Evolutionary conservation across 1,140 invertebrate genomes (phyloP).

Genomic region (Drosophila funebris): DNA sequence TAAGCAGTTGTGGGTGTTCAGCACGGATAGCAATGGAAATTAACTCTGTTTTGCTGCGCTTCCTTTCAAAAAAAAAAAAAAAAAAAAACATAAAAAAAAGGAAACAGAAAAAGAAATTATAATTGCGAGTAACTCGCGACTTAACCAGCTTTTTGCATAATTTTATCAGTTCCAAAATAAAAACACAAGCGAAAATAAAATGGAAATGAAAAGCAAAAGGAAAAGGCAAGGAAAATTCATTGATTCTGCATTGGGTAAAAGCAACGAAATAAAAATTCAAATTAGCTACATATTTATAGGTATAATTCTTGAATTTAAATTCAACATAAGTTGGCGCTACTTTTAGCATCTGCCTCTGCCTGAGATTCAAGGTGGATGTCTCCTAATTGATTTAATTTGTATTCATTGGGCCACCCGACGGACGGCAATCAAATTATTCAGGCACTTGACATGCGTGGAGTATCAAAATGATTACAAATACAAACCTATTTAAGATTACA

Average conservation of each 20-base stretch:
- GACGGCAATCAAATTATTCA: conserved; percentile 23
- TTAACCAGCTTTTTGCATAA: conserved; percentile 25
- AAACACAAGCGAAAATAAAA: neutral
- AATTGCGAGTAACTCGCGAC: conserved; percentile 43
- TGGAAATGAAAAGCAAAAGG: too few relatives aligned
- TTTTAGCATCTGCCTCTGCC: conserved; percentile 6
- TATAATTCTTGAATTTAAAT: conserved; percentile 10
- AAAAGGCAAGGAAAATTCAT: too few relatives aligned
- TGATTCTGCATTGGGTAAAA: conserved; percentile 30
- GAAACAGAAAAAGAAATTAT: conserved; percentile 50
- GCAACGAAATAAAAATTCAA: conserved; percentile 28
- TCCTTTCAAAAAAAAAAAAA: conserved; percentile 18
- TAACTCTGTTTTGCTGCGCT: conserved; percentile 40
- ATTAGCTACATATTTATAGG: conserved; percentile 3
- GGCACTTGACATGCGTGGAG: neutral
- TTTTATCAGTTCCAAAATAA: conserved; percentile 19
- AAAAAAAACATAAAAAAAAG: too few relatives aligned
- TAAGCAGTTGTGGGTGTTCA: conserved; percentile 7
- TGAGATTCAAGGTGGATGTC: conserved; percentile 18
- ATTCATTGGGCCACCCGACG: conserved; percentile 40
- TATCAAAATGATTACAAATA: neutral
- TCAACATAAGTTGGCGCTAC: conserved; percentile 23
- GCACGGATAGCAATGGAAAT: conserved; percentile 40
- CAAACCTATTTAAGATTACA: neutral
- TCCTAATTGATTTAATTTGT: conserved; percentile 58